phyloP scores from a whole-genome alignment of 2,797 vertebrate genomes.

The Muscicapa striata region DNA sequence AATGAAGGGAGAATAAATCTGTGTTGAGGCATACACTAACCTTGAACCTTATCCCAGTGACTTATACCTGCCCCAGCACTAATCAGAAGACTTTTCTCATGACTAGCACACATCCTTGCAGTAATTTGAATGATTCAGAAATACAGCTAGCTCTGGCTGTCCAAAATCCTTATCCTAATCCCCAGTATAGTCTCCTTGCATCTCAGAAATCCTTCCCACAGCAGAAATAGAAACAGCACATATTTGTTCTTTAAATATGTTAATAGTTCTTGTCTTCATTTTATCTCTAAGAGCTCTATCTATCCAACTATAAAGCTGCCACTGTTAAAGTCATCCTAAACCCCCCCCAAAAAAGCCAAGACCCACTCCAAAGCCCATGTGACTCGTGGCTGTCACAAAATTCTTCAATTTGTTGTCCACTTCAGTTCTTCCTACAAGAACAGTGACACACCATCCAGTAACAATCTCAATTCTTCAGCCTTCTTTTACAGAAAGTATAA shows the following conservation, averaged over 20 bases:
- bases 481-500: background rate
- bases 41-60: constrained; percentile 57
- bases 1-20: constrained; percentile 22
- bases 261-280: background rate
- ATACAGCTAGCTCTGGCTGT: background rate
- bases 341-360: background rate
- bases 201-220: background rate
- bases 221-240: background rate
- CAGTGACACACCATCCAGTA: background rate
- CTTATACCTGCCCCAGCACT: constrained; percentile 26
- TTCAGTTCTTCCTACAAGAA: background rate
- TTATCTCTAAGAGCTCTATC: constrained; percentile 28
- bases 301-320: background rate
- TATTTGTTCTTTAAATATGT: constrained; percentile 6
- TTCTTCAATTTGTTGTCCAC: background rate
- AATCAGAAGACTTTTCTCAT: background rate
- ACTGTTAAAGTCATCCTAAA: background rate
- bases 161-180: background rate
- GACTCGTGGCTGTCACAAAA: background rate
- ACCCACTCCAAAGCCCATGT: background rate
- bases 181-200: background rate
- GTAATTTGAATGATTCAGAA: constrained; percentile 7
- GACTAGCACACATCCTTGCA: background rate
- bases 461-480: background rate
- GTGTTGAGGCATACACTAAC: constrained; percentile 31